phyloP scores from a whole-genome alignment of 2,113 vertebrate species.

The Connochaetes taurinus region DNA sequence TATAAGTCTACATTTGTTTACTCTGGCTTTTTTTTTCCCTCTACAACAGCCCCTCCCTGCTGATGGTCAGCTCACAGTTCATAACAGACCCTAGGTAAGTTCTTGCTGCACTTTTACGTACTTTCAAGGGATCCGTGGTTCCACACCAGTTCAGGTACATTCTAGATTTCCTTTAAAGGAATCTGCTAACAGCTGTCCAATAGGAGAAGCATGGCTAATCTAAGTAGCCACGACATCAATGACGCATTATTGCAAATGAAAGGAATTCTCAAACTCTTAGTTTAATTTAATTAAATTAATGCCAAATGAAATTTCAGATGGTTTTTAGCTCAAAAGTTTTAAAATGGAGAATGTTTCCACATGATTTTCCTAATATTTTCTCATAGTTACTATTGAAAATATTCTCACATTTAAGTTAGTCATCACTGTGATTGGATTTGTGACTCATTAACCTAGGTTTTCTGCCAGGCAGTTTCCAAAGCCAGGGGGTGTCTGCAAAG shows the following conservation, averaged over 20 bases:
- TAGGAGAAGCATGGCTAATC: not conserved
- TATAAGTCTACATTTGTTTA: not conserved
- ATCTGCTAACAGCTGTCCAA: not conserved
- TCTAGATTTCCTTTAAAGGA: not conserved
- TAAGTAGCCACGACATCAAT: not conserved
- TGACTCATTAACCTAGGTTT: not conserved
- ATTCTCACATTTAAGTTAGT: not conserved
- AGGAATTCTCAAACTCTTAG: not conserved
- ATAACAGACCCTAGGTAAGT: not conserved
- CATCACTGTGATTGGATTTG: not conserved
- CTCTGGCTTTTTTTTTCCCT: not conserved
- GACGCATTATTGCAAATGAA: not conserved
- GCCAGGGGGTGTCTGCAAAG: not conserved
- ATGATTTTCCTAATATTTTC: not conserved
- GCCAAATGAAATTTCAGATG: not conserved
- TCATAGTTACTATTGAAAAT: not conserved
- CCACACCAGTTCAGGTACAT: not conserved
- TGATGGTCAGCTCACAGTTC: not conserved
- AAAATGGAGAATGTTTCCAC: not conserved
- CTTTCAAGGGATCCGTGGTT: not conserved
- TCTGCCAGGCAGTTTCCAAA: not conserved
- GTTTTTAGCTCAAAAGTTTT: not conserved
- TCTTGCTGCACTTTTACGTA: not conserved
- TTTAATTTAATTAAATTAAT: slow-evolving; percentile 1
- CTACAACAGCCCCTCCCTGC: not conserved